Conservation (phyloP, 2,888 invertebrate species). For the Calliphora vomitoria region DNA sequence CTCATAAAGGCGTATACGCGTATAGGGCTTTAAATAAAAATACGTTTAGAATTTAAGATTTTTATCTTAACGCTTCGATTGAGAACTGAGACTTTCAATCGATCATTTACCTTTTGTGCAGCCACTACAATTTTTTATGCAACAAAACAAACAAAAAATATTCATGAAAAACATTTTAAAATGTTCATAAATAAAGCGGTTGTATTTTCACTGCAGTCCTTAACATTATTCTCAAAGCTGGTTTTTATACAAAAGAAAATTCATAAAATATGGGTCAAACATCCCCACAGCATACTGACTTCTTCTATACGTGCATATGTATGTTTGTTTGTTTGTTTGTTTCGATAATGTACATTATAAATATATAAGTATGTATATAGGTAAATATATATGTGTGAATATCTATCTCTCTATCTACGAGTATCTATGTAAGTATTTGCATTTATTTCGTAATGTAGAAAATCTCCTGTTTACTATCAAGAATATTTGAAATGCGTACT, state of each 20-base stretch:
- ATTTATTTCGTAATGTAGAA: not conserved
- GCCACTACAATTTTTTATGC: not conserved
- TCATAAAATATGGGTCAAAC: slow-evolving; percentile 63
- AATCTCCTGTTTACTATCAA: not conserved
- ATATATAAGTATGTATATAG: not conserved
- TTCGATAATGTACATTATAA: slow-evolving; percentile 10
- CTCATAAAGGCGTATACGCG: not conserved
- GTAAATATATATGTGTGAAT: no score
- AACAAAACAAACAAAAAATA: slow-evolving; percentile 8
- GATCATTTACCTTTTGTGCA: slow-evolving; percentile 29
- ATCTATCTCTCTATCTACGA: not conserved
- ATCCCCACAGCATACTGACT: no score
- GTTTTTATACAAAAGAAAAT: slow-evolving; percentile 18
- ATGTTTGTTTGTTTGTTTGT: not conserved
- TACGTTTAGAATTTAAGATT: not conserved
- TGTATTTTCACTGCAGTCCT: slow-evolving; percentile 28
- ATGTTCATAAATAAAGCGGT: not conserved
- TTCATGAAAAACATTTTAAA: slow-evolving; percentile 15
- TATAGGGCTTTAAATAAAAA: not conserved
- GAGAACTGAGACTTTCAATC: slow-evolving; percentile 24
- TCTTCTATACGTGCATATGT: not conserved
- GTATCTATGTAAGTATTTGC: not conserved
- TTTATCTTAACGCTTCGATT: not conserved
- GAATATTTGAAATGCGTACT: not conserved
- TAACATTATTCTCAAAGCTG: slow-evolving; percentile 46